These are phyloP conservation scores for Chunga burmeisteri DNA, from an alignment of 2,113 vertebrate genomes.

Conservation along the genomic window DNA sequence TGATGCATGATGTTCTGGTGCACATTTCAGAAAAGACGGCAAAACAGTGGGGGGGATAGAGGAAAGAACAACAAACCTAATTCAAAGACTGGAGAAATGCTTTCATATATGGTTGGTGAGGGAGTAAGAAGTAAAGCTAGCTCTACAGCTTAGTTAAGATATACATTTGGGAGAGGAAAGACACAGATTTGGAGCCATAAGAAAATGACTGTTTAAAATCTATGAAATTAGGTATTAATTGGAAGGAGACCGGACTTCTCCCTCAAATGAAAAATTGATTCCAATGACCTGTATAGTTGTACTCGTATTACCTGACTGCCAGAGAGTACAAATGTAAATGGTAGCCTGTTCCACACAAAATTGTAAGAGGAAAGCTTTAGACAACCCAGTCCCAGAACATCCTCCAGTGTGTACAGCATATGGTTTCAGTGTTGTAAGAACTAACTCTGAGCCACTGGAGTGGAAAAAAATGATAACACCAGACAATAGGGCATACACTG, in stretches of 20 bases:
- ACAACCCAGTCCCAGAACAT: neutral
- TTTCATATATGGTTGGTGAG: neutral
- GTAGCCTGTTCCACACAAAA: neutral
- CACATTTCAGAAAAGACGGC: neutral
- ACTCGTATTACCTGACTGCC: neutral
- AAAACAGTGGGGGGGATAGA: neutral
- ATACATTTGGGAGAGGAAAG: neutral
- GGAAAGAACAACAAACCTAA: neutral
- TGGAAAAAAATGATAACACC: neutral
- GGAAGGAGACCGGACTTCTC: neutral
- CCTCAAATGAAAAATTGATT: neutral
- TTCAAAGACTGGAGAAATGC: neutral
- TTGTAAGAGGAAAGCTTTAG: neutral
- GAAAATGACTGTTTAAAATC: neutral
- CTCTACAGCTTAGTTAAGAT: neutral
- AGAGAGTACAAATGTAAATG: neutral
- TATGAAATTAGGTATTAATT: conserved; percentile 6
- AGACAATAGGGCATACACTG: neutral
- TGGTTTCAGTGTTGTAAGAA: neutral
- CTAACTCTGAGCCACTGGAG: neutral
- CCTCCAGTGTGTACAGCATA: neutral
- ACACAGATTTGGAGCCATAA: neutral
- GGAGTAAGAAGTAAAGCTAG: neutral
- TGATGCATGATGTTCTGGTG: accelerated
- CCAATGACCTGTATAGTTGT: neutral